Base-by-base conservation (phyloP, 2,888 invertebrate species). In the Chrysodeixis includens region DNA sequence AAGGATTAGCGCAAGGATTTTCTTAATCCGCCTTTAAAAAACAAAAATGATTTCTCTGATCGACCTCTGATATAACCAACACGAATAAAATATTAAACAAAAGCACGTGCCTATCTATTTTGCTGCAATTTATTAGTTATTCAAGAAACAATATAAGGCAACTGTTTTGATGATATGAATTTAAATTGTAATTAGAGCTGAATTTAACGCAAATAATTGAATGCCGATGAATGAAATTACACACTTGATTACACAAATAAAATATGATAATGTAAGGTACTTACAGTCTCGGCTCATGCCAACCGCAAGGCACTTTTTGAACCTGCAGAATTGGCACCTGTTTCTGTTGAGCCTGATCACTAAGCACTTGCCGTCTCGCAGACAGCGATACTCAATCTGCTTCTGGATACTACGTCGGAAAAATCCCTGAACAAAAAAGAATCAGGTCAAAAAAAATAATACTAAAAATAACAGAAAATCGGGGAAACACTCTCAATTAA, bases 201-300 rank as follows among this genome's bases (percentile, higher is more conserved):
- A 26, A 6, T 26, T 26, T 26, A 26, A 32, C 0, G 44, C n/a
- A 20, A 18, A 8, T 1, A 18, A 18, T 6, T 1, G 10, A 18
- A 18, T 46, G 16, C 9, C 5, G 16, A 46, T 18, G 46, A 18
- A 8, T 46, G 18, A 9, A 46, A 18, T 10, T 9, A 26, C 22
- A 20, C 10, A 52, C 22, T 1, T 4, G 5, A 12, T 14, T 14
- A 26, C 12, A n/a, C 8, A 1, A 51, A 52, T 14, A 26, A 7
- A 49, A 12, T n/a, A 1, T 14, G 26, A 7, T 18, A 18, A 16
- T 26, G 22, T n/a, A 22, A 14, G 7, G 30, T 95, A 98, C 98
- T 98, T 93, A 99, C 99, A 99, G 93, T 99, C 99, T 88, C 98
- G 97, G 90, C 98, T 98, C 99, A 99, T 99, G 91, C 99, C 99